These are phyloP conservation scores for Pituophis catenifer DNA, from an alignment of 2,113 vertebrate species.

Conservation along the genomic window DNA sequence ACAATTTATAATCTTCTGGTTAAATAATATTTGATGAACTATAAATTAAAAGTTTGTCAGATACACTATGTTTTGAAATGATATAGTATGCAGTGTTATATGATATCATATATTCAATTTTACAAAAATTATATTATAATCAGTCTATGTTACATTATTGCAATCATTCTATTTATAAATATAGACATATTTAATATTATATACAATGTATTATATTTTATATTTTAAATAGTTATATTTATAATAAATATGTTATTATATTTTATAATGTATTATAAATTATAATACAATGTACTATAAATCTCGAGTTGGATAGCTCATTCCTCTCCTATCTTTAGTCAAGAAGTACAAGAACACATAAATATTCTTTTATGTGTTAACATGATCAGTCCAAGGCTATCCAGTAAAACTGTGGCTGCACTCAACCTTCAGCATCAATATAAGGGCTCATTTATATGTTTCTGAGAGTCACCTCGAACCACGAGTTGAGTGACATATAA, in stretches of 20 bases:
- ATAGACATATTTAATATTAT: background rate
- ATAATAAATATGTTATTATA: no score
- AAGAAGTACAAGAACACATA: background rate
- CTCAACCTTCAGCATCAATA: no score
- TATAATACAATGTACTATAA: no score
- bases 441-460: no score
- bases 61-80: background rate
- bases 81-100: background rate
- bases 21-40: background rate
- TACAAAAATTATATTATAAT: background rate
- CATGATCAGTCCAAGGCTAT: no score
- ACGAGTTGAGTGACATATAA: no score
- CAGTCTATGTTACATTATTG: background rate
- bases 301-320: background rate
- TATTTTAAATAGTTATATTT: background rate
- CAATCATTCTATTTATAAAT: background rate
- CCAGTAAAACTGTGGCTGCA: no score
- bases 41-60: background rate
- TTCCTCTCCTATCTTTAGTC: background rate
- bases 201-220: background rate
- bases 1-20: background rate
- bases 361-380: no score
- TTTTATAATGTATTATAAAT: no score
- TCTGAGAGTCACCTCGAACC: no score
- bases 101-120: background rate